Conservation (phyloP, 2,888 invertebrate species). For the Conus canariensis region DNA sequence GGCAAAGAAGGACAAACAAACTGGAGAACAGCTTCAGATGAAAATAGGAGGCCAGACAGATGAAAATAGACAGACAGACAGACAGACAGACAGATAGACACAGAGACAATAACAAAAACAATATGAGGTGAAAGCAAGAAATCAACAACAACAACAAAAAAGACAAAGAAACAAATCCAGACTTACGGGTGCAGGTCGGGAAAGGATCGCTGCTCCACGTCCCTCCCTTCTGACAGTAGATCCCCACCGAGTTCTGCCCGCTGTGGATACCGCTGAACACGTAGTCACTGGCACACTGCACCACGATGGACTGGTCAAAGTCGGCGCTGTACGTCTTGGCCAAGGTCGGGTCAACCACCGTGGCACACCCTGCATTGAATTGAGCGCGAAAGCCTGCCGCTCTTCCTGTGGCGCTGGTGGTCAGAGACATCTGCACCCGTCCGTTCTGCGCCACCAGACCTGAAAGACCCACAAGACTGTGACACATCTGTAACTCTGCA, state of each 20-base stretch:
- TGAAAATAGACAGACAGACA: neutral
- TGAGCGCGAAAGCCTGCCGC: constrained; percentile 56
- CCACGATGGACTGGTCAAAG: constrained; percentile 51
- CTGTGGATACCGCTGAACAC: constrained; percentile 54
- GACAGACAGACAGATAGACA: neutral
- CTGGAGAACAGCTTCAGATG: no score
- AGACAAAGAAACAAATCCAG: neutral
- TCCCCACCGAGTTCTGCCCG: constrained; percentile 48
- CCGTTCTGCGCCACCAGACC: constrained; percentile 46
- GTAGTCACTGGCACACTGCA: constrained; percentile 60
- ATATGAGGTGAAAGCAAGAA: no score
- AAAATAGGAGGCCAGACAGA: no score
- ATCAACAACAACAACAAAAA: neutral
- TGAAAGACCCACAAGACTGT: constrained; percentile 35
- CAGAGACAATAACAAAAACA: neutral
- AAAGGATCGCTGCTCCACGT: constrained; percentile 53
- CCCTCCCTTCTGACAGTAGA: constrained; percentile 60
- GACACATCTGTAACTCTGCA: no score
- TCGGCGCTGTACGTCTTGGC: constrained; percentile 47
- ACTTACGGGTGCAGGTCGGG: constrained; percentile 55
- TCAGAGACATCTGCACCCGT: constrained; percentile 53
- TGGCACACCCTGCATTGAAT: constrained; percentile 61
- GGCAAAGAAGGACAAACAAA: no score
- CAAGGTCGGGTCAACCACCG: constrained; percentile 49
- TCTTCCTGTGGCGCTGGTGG: constrained; percentile 57